phyloP scores from a whole-genome alignment of 2,113 vertebrate genomes.

The Gavia stellata region DNA sequence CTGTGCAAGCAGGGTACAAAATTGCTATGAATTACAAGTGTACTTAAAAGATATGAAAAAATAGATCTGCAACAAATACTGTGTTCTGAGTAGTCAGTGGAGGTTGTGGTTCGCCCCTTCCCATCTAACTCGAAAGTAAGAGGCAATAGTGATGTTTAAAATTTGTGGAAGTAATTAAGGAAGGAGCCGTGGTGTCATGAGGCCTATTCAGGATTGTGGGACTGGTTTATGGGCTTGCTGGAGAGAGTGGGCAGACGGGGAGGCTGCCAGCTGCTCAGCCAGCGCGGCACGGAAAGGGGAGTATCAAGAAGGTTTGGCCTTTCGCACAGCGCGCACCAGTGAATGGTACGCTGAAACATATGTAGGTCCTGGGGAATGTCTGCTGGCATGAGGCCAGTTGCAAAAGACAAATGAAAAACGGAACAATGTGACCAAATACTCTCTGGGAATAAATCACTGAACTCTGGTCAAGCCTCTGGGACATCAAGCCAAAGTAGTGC shows the following conservation, averaged over 20 bases:
- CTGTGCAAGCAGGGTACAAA: neutral
- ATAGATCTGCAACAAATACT: neutral
- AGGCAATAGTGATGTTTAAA: neutral
- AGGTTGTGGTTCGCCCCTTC: neutral
- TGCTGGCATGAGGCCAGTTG: neutral
- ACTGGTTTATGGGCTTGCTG: neutral
- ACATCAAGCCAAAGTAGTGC: neutral
- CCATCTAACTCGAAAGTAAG: neutral
- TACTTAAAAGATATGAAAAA: neutral
- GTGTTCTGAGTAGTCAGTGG: neutral
- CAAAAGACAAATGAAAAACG: neutral
- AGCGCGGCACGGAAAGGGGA: neutral
- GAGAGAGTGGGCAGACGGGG: neutral
- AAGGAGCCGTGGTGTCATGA: neutral
- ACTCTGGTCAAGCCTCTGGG: neutral
- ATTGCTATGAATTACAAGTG: neutral
- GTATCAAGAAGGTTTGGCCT: neutral
- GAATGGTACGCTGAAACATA: neutral
- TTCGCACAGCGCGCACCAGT: fast-evolving
- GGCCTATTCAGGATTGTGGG: neutral
- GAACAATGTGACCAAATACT: neutral
- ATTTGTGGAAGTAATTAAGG: neutral
- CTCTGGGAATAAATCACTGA: neutral
- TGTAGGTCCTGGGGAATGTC: neutral
- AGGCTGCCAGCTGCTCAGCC: neutral